Conservation (phyloP, 2,888 invertebrate genomes). For the Cistogaster globosa region DNA sequence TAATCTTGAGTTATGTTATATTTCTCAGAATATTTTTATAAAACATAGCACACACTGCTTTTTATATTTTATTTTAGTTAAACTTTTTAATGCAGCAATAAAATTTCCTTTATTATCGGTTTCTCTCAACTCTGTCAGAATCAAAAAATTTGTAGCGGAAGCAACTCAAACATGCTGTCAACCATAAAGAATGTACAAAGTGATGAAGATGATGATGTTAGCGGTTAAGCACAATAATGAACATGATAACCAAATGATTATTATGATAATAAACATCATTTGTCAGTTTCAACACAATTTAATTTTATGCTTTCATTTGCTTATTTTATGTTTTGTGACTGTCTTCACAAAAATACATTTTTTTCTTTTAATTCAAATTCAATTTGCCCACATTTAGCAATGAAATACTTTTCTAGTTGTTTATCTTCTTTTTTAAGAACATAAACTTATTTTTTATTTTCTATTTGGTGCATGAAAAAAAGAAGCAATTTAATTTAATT, state of each 20-base stretch:
- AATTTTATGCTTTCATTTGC: slow-evolving; percentile 13
- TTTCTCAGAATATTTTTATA: too few relatives aligned
- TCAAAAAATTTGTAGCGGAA: background rate
- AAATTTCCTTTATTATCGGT: background rate
- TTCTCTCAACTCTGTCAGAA: background rate
- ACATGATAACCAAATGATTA: slow-evolving; percentile 9
- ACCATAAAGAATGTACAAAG: background rate
- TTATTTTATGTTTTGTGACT: too few relatives aligned
- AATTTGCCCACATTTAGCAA: slow-evolving; percentile 50
- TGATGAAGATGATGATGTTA: slow-evolving; percentile 1
- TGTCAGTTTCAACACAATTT: slow-evolving; percentile 46
- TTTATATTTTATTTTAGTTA: background rate
- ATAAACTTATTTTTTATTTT: slow-evolving; percentile 4
- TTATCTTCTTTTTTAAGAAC: slow-evolving; percentile 11
- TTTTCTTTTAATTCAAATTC: slow-evolving; percentile 1
- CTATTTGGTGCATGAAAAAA: background rate
- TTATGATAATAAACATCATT: background rate
- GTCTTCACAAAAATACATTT: too few relatives aligned
- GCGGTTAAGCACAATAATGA: background rate
- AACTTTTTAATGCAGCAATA: background rate
- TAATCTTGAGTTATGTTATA: too few relatives aligned
- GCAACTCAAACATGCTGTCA: too few relatives aligned
- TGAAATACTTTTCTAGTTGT: slow-evolving; percentile 15
- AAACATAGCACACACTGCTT: too few relatives aligned
- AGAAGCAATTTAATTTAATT: background rate